phyloP scores from a whole-genome alignment of 2,113 vertebrate species.

The Scomber colias region DNA sequence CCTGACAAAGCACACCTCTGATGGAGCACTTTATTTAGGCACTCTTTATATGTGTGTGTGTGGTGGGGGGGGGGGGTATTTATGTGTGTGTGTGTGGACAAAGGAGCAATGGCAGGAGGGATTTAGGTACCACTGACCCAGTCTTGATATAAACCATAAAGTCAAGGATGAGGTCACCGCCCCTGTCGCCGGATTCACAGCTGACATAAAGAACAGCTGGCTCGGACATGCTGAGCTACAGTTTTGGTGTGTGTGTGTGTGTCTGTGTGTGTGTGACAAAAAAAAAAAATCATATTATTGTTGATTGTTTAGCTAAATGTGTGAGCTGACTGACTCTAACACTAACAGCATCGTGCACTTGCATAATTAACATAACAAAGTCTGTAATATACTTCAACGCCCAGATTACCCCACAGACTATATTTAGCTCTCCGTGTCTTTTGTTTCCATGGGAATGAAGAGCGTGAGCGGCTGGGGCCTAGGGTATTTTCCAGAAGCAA shows the following conservation, averaged over 20 bases:
- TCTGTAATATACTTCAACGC: constrained; percentile 15
- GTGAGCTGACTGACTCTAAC: not conserved
- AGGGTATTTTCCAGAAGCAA: constrained; percentile 64
- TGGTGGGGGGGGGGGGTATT: too few species aligned
- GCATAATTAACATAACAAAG: constrained; percentile 37
- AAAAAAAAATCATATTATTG: not conserved
- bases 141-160: constrained; percentile 3
- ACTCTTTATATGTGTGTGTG: not conserved
- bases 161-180: not conserved
- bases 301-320: constrained; percentile 20
- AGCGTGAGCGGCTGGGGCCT: constrained; percentile 40
- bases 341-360: not conserved
- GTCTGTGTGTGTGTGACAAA: not conserved
- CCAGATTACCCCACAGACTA: constrained; percentile 55
- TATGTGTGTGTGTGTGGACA: not conserved
- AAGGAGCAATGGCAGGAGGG: not conserved
- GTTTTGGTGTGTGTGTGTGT: not conserved
- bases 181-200: not conserved
- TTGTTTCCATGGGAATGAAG: constrained; percentile 79
- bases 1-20: constrained; percentile 29
- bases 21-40: constrained; percentile 25
- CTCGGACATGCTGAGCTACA: not conserved
- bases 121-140: constrained; percentile 10
- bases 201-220: constrained; percentile 2
- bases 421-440: constrained; percentile 64